Evolutionary conservation across 2,888 invertebrate genomes (phyloP).

Genomic region (Thecophora atra): DNA sequence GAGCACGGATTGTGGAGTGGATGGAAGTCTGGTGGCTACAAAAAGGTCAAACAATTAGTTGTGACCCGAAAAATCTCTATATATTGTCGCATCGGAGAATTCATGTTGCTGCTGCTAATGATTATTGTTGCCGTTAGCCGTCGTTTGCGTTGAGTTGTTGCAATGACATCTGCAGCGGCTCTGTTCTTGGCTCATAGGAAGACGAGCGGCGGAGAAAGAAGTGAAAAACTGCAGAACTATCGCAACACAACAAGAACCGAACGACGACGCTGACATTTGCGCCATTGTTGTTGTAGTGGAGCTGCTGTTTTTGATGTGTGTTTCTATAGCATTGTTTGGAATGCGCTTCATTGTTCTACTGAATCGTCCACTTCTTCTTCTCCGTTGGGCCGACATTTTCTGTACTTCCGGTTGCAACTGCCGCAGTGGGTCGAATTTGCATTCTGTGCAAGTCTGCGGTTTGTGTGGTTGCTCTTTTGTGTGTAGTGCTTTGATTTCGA

Average conservation of each 20-base stretch:
- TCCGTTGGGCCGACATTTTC: conserved; percentile 15
- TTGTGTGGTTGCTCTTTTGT: not conserved
- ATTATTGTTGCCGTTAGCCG: conserved; percentile 16
- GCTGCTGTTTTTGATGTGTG: conserved; percentile 19
- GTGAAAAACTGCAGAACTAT: conserved; percentile 1
- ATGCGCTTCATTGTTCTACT: conserved; percentile 18
- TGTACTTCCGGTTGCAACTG: conserved; percentile 29
- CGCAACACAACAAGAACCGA: conserved; percentile 11
- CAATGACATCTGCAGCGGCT: conserved; percentile 16
- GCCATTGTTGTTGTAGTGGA: conserved; percentile 13
- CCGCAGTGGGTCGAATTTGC: conserved; percentile 21
- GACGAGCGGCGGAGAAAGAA: not conserved
- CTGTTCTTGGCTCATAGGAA: not conserved
- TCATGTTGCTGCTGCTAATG: not conserved
- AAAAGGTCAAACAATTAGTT: conserved; percentile 44
- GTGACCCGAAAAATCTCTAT: conserved; percentile 40
- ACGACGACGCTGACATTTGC: not conserved
- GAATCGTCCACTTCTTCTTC: not conserved
- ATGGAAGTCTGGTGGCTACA: conserved; percentile 7
- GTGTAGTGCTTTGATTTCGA: not conserved
- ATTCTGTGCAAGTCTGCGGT: conserved; percentile 33
- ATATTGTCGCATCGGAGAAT: conserved; percentile 20
- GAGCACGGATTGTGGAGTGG: too few relatives aligned
- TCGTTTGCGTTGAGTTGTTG: conserved; percentile 5
- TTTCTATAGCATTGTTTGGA: conserved; percentile 29